phyloP scores from a whole-genome alignment of 2,797 vertebrate species.

The Gymnopithys bicolor region DNA sequence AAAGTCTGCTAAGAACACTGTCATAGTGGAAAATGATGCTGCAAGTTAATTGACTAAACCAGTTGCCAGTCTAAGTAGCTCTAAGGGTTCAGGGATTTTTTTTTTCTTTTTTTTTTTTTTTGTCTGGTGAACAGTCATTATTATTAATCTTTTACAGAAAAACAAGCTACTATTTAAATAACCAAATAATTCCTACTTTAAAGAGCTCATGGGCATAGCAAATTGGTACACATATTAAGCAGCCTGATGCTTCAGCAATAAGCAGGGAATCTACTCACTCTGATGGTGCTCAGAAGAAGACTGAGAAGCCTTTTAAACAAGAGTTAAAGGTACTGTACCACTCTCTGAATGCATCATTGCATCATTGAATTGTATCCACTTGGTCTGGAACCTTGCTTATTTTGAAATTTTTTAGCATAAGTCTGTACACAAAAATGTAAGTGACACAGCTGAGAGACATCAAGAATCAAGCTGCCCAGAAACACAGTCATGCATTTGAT shows the following conservation, averaged over 20 bases:
- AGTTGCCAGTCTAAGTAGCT: not conserved
- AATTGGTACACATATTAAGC: not conserved
- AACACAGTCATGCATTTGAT: accelerated
- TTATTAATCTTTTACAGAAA: not conserved
- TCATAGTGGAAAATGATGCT: accelerated
- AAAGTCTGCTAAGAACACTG: not conserved
- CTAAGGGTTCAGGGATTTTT: not conserved
- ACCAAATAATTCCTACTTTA: not conserved
- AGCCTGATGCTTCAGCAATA: not conserved
- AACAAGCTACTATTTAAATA: not conserved
- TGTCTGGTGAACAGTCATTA: not conserved
- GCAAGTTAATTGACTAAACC: not conserved
- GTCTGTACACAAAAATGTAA: not conserved
- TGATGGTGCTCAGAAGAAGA: not conserved
- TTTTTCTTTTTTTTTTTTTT: not conserved
- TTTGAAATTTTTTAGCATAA: not conserved
- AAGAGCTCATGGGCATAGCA: not conserved
- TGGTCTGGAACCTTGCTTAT: not conserved
- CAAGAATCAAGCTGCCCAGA: not conserved
- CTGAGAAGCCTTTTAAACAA: slow-evolving; percentile 10
- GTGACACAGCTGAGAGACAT: not conserved
- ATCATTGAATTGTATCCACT: not conserved
- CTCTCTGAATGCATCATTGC: not conserved
- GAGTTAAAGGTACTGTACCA: not conserved
- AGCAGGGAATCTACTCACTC: not conserved